Conservation (phyloP, 1,140 invertebrate genomes). For the Phocides pigmalion region DNA sequence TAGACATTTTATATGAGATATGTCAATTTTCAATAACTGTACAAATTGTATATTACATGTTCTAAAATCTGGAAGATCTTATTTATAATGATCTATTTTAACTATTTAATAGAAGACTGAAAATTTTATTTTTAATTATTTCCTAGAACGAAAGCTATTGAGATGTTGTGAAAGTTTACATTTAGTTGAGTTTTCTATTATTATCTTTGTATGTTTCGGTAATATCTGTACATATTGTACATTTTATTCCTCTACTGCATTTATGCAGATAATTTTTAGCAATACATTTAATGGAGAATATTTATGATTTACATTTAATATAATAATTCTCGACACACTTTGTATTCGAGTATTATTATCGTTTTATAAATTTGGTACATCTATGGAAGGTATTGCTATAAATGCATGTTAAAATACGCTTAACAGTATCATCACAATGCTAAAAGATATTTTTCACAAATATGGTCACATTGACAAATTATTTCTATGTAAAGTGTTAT, state of each 20-base stretch:
- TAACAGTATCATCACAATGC: conserved; percentile 36
- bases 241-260: conserved; percentile 13
- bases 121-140: conserved; percentile 74
- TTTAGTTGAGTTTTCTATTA: conserved; percentile 40
- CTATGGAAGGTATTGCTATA: conserved; percentile 30
- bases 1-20: conserved; percentile 19
- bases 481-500: too few relatives aligned
- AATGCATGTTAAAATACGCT: conserved; percentile 29
- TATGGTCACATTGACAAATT: conserved; percentile 6
- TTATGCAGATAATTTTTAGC: conserved; percentile 33
- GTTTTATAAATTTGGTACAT: conserved; percentile 3
- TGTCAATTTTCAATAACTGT: conserved; percentile 67
- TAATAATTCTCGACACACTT: too few relatives aligned
- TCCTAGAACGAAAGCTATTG: conserved; percentile 54
- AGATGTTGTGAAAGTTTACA: conserved; percentile 39
- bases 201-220: conserved; percentile 28
- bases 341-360: neutral
- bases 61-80: conserved; percentile 68
- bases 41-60: conserved; percentile 70
- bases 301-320: conserved; percentile 9
- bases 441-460: conserved; percentile 31
- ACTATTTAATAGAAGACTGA: conserved; percentile 80
- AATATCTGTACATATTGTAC: conserved; percentile 28
- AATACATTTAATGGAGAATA: conserved; percentile 30
- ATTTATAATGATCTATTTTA: conserved; percentile 64